Base-by-base conservation (phyloP, 2,888 invertebrate genomes). In the Tipula unca region DNA sequence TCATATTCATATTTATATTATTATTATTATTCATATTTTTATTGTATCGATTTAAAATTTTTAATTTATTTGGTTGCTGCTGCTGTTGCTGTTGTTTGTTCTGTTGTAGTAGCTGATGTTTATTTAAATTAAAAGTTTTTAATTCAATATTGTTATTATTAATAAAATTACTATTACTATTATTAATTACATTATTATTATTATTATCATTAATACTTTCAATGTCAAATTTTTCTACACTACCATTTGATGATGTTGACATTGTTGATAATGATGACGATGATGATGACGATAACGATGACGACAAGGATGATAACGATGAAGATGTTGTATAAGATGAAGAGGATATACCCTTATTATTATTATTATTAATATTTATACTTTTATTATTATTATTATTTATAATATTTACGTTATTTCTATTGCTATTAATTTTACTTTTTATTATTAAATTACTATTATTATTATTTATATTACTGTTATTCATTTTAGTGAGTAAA, bases 271-370 rank as follows among this genome's bases (percentile, higher is more conserved):
- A 85, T 86, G 87, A 86, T 87, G 88, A 86, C 87, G 88, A 86
- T 87, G 87, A 86, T 87, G 86, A 87, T 87, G 88, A 87, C 87
- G 87, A 87, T 87, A 87, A 83, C 87, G 87, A 86, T 86, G 87
- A 82, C 87, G 86, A 87, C 87, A 87, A 85, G 86, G 86, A 85
- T 87, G 87, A 86, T 86, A 87, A 39, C 85, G 29, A 86, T 86
- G 87, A 85, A 85, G 86, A 69, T 86, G 86, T 17, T 86, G 87
- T 86, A 69, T 69, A 69, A 69, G 69, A 69, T 25, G 69, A 69
- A 69, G 69, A 69, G 69, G 69, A 69, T 69, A 69, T 25, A 69
- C 25, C 69, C 69, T 69, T 69, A 10, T 69, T 69, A 69, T 69
- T 69, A 69, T 69, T 69, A 69, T 69, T 69, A 69, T 69, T 69